Conservation (phyloP, 2,797 vertebrate genomes). For the Poecile montanus region DNA sequence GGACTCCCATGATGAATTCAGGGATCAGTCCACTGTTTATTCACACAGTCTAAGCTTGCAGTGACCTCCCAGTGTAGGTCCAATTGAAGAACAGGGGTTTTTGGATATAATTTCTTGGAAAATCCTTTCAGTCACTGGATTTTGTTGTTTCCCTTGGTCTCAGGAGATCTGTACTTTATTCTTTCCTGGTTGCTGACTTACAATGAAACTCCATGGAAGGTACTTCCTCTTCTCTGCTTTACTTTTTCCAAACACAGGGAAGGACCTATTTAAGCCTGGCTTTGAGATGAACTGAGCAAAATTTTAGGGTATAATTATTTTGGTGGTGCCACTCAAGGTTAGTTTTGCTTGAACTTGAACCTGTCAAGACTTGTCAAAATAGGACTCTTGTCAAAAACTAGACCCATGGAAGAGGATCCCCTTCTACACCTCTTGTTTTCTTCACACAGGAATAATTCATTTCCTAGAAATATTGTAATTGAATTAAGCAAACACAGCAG, state of each 20-base stretch:
- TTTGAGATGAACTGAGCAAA: not conserved
- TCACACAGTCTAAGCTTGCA: not conserved
- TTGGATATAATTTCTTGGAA: not conserved
- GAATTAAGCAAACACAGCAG: constrained; percentile 3
- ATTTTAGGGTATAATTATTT: not conserved
- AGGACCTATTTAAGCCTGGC: not conserved
- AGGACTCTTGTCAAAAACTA: not conserved
- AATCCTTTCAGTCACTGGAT: not conserved
- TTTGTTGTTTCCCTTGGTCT: not conserved
- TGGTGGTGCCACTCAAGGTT: not conserved
- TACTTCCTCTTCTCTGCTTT: not conserved
- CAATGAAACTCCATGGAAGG: not conserved
- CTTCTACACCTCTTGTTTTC: not conserved
- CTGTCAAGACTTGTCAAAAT: not conserved
- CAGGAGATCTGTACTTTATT: not conserved
- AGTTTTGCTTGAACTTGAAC: not conserved
- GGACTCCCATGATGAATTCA: not conserved
- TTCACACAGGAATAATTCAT: not conserved
- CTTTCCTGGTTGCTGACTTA: not conserved
- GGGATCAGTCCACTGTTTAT: not conserved
- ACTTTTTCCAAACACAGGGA: not conserved
- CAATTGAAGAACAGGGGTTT: not conserved
- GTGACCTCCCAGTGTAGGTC: not conserved
- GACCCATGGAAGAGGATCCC: not conserved
- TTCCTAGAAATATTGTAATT: constrained; percentile 8